These are phyloP conservation scores for Danaus chrysippus DNA, from an alignment of 2,888 invertebrate species.

Conservation along the genomic window DNA sequence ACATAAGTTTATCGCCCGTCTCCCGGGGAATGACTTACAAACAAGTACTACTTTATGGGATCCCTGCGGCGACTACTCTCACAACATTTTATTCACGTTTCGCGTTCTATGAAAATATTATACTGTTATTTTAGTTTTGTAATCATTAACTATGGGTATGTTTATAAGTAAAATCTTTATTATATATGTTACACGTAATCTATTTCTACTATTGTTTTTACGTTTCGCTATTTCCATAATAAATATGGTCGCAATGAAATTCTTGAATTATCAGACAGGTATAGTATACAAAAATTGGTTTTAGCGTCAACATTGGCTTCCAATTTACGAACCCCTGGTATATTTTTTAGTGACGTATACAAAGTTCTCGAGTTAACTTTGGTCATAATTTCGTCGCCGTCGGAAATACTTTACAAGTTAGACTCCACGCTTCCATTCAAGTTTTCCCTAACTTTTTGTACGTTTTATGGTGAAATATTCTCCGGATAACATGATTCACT, in stretches of 20 bases:
- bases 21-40: slow-evolving; percentile 28
- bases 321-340: slow-evolving; percentile 33
- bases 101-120: slow-evolving; percentile 28
- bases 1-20: slow-evolving; percentile 24
- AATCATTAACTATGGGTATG: background rate
- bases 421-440: slow-evolving; percentile 55
- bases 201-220: no score
- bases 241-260: no score
- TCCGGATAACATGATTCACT: slow-evolving; percentile 30
- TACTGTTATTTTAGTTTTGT: background rate
- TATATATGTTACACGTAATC: no score
- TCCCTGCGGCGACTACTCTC: slow-evolving; percentile 23
- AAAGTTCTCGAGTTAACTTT: slow-evolving; percentile 51
- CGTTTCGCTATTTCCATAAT: no score
- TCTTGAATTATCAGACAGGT: no score
- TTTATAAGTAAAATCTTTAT: no score
- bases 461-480: slow-evolving; percentile 32
- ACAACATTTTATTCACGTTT: slow-evolving; percentile 26
- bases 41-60: slow-evolving; percentile 27
- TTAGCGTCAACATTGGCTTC: slow-evolving; percentile 28
- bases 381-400: slow-evolving; percentile 58
- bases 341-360: slow-evolving; percentile 45
- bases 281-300: no score
- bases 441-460: slow-evolving; percentile 51
- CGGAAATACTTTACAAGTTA: slow-evolving; percentile 61